Base-by-base conservation (phyloP, 2,888 invertebrate species). In the Azorinus chamasolen region DNA sequence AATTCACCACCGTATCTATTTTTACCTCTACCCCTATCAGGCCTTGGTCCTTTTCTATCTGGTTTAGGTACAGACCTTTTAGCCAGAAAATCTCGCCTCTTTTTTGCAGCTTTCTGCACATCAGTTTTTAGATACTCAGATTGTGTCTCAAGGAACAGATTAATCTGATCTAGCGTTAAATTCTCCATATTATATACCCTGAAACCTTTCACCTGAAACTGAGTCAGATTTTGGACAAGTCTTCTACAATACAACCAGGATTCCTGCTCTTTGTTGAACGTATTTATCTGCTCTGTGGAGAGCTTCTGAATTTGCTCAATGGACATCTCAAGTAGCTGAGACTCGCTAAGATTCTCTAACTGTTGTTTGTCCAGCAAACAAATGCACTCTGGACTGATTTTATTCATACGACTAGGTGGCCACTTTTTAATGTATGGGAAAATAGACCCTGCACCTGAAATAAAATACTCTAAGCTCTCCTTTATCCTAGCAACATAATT, bases 371-470 rank as follows among this genome's bases (percentile, higher is more conserved):
- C 66, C n/a, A 79, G 50, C 66, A 69, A 63, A 54, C 73, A 66
- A 10, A 79, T 63, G 20, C 51, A 48, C 8, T 58, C 48, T n/a
- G 66, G 48, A 16, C 27, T 43, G 41, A 79, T 39, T 0, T 24
- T 12, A 0, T 39, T 18, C 14, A 79, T 51, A 14, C 50, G 39
- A 4, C 45, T 57, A 10, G 68, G 62, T 0, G 79, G 79, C 79
- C 79, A 79, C 55, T 68, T 63, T 61, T 68, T 63, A 1, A 79
- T 20, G 41, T 63, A 75, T 0, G 79, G 79, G 32, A 68, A 79
- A 8, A 79, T 65, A 14, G 32, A 53, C 4, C 79, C 79, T 25
- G 64, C 22, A 1, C 79, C 79, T 16, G 71, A 50, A 20, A 75
- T 72, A 3, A 79, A 59, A 46, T 75, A 79, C 37, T 53, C 53